Evolutionary conservation across 2,797 vertebrate species (phyloP), one percentile per base, ranked within the genome.

Genomic region (Betta splendens): DNA sequence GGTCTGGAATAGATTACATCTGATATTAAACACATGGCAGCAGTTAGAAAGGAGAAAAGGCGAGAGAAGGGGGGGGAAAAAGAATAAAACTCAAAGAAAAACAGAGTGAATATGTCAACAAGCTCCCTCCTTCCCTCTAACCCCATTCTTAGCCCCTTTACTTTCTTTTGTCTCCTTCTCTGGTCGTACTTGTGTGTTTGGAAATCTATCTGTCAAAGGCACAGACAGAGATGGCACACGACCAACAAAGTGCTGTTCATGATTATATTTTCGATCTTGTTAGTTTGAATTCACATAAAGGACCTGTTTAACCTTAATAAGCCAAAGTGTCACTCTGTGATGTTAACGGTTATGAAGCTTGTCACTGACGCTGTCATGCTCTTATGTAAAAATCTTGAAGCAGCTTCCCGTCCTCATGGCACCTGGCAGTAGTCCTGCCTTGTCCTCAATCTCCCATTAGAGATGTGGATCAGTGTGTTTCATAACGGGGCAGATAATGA

Each of bases 11-110:
- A 84, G 83, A 92, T 92, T 92, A 92, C 86, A 89, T 87, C 85
- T 92, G 90, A 92, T 92, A 92, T 93, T 89, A 89, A 93, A 92
- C 92, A 93, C 88, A 93, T 93, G 92, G 92, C 87, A 90, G 87
- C 85, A 89, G 90, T 92, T 84, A 86, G 79, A 87, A 83, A 80
- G 71, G 61, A 83, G 78, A 87, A 87, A 86, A 81, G 74, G 75
- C 64, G 61, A 88, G 80, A 83, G 71, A 71, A 71, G 65, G 75
- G 75, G 79, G 77, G 73, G 54, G 9, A 36, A 72, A 43, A 46
- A 71, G 33, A 63, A 70, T 28, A 66, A 17, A 60, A 66, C 57
- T 52, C 66, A 83, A 86, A 87, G 77, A 82, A 82, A 88, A 86
- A 84, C 75, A 72, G 62, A 79, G 75, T 75, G 48, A 75, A 85